Base-by-base conservation (phyloP, 2,113 vertebrate genomes). In the Heterocephalus glaber region DNA sequence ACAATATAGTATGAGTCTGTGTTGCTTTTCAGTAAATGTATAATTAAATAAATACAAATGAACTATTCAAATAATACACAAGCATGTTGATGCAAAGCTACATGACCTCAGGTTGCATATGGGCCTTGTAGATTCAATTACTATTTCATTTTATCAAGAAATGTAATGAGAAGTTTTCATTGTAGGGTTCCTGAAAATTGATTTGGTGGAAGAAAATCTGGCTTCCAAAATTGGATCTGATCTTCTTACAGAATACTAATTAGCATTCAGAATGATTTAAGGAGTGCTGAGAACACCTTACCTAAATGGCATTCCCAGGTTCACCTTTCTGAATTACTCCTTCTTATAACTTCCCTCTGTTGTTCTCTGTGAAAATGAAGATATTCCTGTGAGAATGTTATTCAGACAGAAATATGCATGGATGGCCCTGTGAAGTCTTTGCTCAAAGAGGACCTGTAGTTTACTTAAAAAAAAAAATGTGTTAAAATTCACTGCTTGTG, bases 141-240 rank as follows among this genome's bases (percentile, higher is more conserved):
- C 90, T 95, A 79, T 77, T 95, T 81, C 84, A 81, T 95, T 97
- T 96, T 92, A 96, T 96, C 94, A 89, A 82, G 56, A 74, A 47
- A 0, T 90, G 79, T 86, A 85, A 94, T 26, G 72, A 94, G 44
- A 70, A 0, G 6, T 92, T 95, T 95, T 76, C 49, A 26, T 79
- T 52, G 56, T 68, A 76, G 54, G 16, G 38, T 74, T 28, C 72
- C 66, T 95, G 89, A 97, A 88, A 92, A 95, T 20, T 86, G 85
- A 92, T 80, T 95, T 77, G 22, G n/a, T 85, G 82, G 52, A 61
- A 96, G 87, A 96, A 89, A 97, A 17, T 61, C 49, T 89, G n/a
- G 13, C 88, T 91, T 95, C 79, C 56, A 94, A 84, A 96, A 97
- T 61, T 80, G 79, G 49, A 86, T 93, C 54, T 92, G 82, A 76